Evolutionary conservation across 2,888 invertebrate genomes (phyloP).

Genomic region (Epiperipatus broadwayi): DNA sequence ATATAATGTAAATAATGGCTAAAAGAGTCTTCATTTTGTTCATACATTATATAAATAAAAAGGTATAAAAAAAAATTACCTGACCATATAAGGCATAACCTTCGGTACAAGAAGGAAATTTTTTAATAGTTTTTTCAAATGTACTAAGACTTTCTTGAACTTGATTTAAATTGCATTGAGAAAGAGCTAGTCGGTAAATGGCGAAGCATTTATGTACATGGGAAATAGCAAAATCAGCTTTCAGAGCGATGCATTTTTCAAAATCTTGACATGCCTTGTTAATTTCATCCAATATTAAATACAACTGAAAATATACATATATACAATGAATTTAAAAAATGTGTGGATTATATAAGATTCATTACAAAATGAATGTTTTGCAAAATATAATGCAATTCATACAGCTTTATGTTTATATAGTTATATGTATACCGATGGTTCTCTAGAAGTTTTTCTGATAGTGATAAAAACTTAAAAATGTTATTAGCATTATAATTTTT

Average conservation of each 20-base stretch:
- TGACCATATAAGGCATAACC: conserved; percentile 74
- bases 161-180: conserved; percentile 38
- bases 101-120: conserved; percentile 65
- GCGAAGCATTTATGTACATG: conserved; percentile 76
- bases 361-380: too few species aligned
- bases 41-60: too few species aligned
- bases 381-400: too few species aligned
- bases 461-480: too few species aligned
- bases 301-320: conserved; percentile 40
- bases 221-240: conserved; percentile 64
- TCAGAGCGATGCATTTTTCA: conserved; percentile 55
- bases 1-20: too few species aligned
- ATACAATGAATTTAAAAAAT: neutral
- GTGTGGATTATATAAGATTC: too few species aligned
- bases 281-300: conserved; percentile 57
- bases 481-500: too few species aligned
- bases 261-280: conserved; percentile 64
- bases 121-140: conserved; percentile 53
- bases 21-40: too few species aligned
- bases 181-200: conserved; percentile 51
- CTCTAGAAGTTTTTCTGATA: too few species aligned
- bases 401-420: too few species aligned
- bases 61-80: conserved; percentile 30
- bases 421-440: too few species aligned
- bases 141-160: conserved; percentile 39